phyloP scores from a whole-genome alignment of 2,797 vertebrate genomes.

The Dendrocincla tyrannina region DNA sequence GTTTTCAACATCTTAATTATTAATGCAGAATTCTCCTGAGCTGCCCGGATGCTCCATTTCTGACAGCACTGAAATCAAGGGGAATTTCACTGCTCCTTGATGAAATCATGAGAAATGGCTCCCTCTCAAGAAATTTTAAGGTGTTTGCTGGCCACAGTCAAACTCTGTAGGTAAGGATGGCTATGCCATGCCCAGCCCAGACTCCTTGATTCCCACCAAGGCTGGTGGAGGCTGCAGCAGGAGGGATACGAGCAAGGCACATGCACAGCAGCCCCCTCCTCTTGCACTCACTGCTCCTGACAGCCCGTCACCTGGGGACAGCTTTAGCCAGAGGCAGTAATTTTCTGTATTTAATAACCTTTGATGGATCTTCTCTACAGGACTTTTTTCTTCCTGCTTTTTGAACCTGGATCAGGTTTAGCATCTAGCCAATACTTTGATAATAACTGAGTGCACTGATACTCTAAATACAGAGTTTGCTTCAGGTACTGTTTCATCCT shows the following conservation, averaged over 20 bases:
- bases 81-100: not conserved
- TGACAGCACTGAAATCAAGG: not conserved
- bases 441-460: not conserved
- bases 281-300: not conserved
- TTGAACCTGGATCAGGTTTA: not conserved
- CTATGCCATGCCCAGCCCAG: not conserved
- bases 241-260: not conserved
- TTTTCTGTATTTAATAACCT: not conserved
- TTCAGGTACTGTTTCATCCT: slow-evolving; percentile 26
- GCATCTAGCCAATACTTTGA: not conserved
- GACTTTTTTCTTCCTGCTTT: not conserved
- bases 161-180: not conserved
- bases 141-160: not conserved
- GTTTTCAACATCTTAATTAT: not conserved
- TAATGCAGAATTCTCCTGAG: not conserved
- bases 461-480: not conserved
- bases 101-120: not conserved
- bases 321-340: not conserved
- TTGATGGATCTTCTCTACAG: not conserved
- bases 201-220: not conserved
- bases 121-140: not conserved
- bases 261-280: not conserved
- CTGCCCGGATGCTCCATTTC: not conserved
- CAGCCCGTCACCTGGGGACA: not conserved
- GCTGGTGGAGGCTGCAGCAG: accelerated